phyloP scores from a whole-genome alignment of 1,140 invertebrate species.

The Drosophila bocki region DNA sequence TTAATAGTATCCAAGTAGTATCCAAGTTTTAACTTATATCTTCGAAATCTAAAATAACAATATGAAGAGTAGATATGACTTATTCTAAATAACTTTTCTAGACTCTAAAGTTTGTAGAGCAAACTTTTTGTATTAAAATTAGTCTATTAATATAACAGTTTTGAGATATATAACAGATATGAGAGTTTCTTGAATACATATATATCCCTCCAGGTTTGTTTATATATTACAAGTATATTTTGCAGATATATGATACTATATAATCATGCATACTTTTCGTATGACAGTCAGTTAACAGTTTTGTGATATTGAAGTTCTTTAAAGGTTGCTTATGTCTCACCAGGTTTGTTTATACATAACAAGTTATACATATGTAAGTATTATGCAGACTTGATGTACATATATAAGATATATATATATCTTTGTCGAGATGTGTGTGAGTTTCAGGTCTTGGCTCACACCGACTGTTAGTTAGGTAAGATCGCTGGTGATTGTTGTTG shows the following conservation, averaged over 20 bases:
- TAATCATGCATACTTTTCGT: not conserved
- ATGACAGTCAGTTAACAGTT: not conserved
- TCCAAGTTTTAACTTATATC: not conserved
- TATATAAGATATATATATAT: slow-evolving; percentile 19
- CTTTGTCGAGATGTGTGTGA: slow-evolving; percentile 7
- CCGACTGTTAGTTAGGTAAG: slow-evolving; percentile 78
- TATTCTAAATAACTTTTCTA: not conserved
- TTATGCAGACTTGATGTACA: slow-evolving; percentile 18
- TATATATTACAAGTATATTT: not conserved
- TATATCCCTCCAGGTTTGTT: too few species aligned
- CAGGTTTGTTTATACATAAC: slow-evolving; percentile 5
- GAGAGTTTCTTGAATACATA: too few species aligned
- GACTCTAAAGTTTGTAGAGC: not conserved
- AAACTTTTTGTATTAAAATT: not conserved
- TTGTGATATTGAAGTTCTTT: not conserved
- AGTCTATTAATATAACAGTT: not conserved
- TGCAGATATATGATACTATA: not conserved
- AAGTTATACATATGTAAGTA: slow-evolving; percentile 12
- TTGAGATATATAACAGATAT: too few species aligned
- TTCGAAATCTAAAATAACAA: not conserved
- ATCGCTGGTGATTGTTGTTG: slow-evolving; percentile 50
- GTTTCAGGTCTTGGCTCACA: slow-evolving; percentile 49
- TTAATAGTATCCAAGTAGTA: too few species aligned
- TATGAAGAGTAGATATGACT: not conserved
- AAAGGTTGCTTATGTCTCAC: not conserved